phyloP scores from a whole-genome alignment of 2,113 vertebrate species.

The Brachypodius melanocephalos region DNA sequence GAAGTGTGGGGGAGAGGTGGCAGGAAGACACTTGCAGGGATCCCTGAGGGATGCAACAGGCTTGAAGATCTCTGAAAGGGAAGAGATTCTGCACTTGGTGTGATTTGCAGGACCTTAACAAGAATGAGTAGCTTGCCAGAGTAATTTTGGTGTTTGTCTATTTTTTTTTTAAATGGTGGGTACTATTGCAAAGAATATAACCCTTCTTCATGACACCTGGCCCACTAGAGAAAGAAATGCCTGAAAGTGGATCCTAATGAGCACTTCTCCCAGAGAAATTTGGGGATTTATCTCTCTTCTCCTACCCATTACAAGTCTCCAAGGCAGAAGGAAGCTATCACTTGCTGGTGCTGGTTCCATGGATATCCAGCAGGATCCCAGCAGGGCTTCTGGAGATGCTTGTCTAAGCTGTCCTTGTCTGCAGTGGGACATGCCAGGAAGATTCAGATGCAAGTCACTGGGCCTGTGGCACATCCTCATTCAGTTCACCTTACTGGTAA shows the following conservation, averaged over 20 bases:
- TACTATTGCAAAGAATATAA: background rate
- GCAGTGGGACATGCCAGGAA: background rate
- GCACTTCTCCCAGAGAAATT: background rate
- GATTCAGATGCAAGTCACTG: background rate
- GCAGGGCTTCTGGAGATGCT: background rate
- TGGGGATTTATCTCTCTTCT: background rate
- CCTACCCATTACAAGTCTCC: background rate
- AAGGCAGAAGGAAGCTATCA: background rate
- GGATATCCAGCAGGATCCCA: background rate
- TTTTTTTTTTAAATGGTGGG: background rate
- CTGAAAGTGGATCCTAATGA: background rate
- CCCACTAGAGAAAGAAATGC: background rate
- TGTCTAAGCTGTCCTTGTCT: background rate
- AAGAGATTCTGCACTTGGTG: background rate
- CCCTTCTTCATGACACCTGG: background rate
- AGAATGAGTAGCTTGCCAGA: background rate
- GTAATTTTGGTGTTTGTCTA: background rate
- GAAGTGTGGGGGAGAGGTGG: accelerated
- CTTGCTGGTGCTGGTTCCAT: background rate
- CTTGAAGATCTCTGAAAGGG: background rate
- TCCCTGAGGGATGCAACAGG: background rate
- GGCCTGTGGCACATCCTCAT: background rate
- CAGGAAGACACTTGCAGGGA: background rate
- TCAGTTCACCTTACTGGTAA: background rate
- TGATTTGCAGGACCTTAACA: background rate